Evolutionary conservation across 2,113 vertebrate species (phyloP).

Genomic region (Colistium nudipinnis): DNA sequence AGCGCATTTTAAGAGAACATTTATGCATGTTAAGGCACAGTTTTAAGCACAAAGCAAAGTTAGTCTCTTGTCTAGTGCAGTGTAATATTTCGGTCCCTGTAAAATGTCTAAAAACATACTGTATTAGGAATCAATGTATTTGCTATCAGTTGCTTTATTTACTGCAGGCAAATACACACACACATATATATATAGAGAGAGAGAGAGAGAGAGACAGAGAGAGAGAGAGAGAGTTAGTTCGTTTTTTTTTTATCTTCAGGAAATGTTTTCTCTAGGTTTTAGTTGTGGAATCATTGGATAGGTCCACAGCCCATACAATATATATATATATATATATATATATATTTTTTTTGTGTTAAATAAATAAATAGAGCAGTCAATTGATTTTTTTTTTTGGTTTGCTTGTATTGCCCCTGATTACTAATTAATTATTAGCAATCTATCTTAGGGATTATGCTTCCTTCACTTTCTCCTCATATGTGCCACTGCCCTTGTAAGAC

Average conservation of each 20-base stretch:
- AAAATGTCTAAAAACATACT: conserved; percentile 2
- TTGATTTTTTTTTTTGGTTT: not conserved
- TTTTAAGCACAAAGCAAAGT: conserved; percentile 28
- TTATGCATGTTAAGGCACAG: conserved; percentile 37
- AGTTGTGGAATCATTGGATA: not conserved
- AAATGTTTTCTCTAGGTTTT: not conserved
- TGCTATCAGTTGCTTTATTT: too few relatives aligned
- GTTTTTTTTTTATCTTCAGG: conserved; percentile 1
- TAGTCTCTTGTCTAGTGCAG: conserved; percentile 8
- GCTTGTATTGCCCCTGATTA: not conserved
- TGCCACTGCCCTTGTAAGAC: conserved; percentile 87
- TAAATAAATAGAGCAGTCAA: conserved; percentile 4
- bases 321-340: too few relatives aligned
- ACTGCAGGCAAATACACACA: not conserved
- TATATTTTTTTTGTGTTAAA: not conserved
- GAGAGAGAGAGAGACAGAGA: too few relatives aligned
- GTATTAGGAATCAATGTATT: too few relatives aligned
- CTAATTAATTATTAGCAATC: not conserved
- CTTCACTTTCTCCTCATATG: conserved; percentile 84
- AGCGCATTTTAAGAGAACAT: conserved; percentile 9
- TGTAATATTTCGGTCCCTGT: conserved; percentile 23
- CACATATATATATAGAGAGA: too few relatives aligned
- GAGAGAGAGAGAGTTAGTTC: too few relatives aligned
- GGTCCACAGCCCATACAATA: not conserved
- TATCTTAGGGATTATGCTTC: conserved; percentile 47